phyloP scores from a whole-genome alignment of 2,797 vertebrate species.

The Typhlichthys subterraneus region DNA sequence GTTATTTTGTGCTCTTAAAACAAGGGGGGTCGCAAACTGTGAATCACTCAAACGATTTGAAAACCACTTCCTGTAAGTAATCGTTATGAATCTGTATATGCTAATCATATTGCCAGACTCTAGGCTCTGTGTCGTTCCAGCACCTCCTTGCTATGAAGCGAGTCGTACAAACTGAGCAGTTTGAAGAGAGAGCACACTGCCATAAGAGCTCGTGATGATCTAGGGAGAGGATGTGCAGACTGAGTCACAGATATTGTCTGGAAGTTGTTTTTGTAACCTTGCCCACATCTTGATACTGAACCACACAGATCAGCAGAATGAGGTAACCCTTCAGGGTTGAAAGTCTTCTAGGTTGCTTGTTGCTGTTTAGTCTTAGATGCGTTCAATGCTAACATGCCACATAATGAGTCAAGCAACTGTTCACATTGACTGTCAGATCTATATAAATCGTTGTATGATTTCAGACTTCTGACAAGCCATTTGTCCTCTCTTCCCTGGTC shows the following conservation, averaged over 20 bases:
- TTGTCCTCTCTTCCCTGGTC: no score
- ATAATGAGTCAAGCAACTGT: no score
- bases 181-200: neutral
- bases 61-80: neutral
- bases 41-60: no score
- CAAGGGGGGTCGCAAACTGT: no score
- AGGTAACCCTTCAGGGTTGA: neutral
- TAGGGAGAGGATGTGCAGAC: neutral
- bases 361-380: neutral
- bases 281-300: neutral
- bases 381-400: no score
- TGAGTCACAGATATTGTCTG: constrained; percentile 12
- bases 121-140: neutral
- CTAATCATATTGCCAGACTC: neutral
- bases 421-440: no score
- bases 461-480: no score
- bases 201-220: neutral
- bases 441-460: no score
- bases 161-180: constrained; percentile 2
- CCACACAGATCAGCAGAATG: neutral
- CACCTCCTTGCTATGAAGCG: neutral
- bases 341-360: neutral
- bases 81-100: neutral
- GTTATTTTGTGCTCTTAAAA: no score
- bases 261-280: constrained; percentile 1